A percentile compares a stretch with the other conserved stretches of the same genome.
These are phyloP conservation scores for Acronicta aceris DNA, from an alignment of 2,888 invertebrate genomes.

Conservation along the genomic window DNA sequence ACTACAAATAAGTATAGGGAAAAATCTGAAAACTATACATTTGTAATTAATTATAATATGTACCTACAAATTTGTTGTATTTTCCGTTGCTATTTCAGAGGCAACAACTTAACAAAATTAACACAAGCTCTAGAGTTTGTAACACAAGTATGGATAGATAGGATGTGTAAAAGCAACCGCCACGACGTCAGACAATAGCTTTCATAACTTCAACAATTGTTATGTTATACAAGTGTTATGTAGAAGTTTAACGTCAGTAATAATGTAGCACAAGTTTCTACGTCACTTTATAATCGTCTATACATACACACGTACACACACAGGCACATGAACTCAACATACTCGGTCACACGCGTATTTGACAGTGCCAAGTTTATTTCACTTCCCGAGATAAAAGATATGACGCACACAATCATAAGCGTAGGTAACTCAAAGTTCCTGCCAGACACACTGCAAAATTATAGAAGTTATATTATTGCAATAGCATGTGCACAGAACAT, in stretches of 20 bases:
- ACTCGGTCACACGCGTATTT: not conserved
- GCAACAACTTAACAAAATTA: too few relatives aligned
- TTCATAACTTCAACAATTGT: constrained; percentile 22
- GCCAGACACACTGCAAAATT: not conserved
- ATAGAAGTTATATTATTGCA: constrained; percentile 20
- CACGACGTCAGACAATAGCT: not conserved
- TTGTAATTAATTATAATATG: too few relatives aligned
- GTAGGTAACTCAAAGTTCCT: not conserved
- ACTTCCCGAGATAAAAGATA: constrained; percentile 1
- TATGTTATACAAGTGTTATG: constrained; percentile 16
- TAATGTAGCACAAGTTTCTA: constrained; percentile 5
- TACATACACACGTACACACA: not conserved
- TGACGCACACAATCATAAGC: not conserved
- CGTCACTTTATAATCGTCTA: not conserved
- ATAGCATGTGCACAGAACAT: constrained; percentile 33
- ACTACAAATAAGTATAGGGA: too few relatives aligned
- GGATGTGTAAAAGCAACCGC: constrained; percentile 2
- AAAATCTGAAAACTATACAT: too few relatives aligned
- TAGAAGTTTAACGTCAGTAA: constrained; percentile 16
- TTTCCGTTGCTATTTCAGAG: not conserved
- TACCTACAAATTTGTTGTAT: too few relatives aligned
- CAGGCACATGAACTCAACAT: not conserved
- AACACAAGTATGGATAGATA: not conserved
- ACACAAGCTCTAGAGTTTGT: too few relatives aligned
- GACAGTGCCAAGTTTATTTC: not conserved